These are phyloP conservation scores for Myiagra hebetior DNA, from an alignment of 2,113 vertebrate species.

Conservation along the genomic window DNA sequence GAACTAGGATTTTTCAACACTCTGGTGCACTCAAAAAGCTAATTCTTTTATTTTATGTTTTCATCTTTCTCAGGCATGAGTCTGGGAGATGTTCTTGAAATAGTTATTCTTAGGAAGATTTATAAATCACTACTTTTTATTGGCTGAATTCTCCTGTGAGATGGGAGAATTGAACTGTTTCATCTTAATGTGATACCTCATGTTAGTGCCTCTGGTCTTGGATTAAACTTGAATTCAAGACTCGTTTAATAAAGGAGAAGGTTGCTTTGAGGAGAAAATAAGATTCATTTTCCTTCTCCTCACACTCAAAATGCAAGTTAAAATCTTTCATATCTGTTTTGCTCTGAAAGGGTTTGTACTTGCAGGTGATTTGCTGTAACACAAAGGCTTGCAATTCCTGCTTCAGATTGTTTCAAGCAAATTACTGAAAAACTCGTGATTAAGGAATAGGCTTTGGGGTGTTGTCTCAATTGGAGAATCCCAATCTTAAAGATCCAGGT, in stretches of 20 bases:
- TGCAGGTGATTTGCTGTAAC: not conserved
- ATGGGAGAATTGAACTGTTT: constrained; percentile 13
- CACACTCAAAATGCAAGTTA: not conserved
- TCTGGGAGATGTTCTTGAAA: constrained; percentile 26
- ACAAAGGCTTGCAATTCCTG: not conserved
- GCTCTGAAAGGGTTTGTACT: not conserved
- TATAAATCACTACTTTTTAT: not conserved
- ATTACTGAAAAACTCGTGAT: not conserved
- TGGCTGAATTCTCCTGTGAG: constrained; percentile 7
- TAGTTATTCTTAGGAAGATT: constrained; percentile 6
- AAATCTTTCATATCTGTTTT: not conserved
- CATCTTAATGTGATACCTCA: constrained; percentile 67
- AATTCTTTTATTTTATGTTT: not conserved
- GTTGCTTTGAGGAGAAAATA: constrained; percentile 15
- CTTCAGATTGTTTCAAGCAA: not conserved
- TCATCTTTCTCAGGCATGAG: not conserved
- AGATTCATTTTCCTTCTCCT: constrained; percentile 1
- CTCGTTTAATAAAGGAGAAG: constrained; percentile 3
- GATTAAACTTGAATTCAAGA: constrained; percentile 47
- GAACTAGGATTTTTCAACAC: not conserved
- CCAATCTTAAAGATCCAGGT: not conserved
- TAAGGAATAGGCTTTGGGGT: not conserved
- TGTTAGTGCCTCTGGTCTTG: constrained; percentile 53
- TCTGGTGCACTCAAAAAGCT: constrained; percentile 30
- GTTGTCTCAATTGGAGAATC: constrained; percentile 18